phyloP scores from a whole-genome alignment of 2,797 vertebrate genomes.

The Anniella stebbinsi region DNA sequence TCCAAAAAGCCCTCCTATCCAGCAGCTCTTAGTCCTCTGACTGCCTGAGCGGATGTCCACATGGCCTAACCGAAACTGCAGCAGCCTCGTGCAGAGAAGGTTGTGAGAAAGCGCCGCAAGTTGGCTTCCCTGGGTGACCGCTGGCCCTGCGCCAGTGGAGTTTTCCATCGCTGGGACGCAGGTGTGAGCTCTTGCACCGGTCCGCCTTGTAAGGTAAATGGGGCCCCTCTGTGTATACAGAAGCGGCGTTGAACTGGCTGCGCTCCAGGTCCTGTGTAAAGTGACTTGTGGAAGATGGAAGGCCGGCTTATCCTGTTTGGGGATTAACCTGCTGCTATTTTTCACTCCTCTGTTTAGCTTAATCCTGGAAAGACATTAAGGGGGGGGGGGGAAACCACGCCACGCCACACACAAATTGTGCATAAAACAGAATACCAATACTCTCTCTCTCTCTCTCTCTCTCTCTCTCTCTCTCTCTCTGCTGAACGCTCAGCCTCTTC shows the following conservation, averaged over 20 bases:
- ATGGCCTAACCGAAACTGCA: too few species aligned
- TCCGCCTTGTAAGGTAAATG: conserved; percentile 34
- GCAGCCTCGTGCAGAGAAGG: not conserved
- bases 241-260: not conserved
- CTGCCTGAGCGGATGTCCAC: not conserved
- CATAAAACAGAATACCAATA: not conserved
- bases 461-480: not conserved
- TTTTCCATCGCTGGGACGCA: conserved; percentile 32
- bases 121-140: not conserved
- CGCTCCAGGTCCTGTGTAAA: not conserved
- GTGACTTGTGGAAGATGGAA: not conserved
- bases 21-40: too few species aligned
- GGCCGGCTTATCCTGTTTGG: conserved; percentile 9
- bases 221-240: conserved; percentile 36
- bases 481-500: not conserved
- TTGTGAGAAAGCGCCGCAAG: not conserved
- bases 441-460: not conserved
- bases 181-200: conserved; percentile 8
- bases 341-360: conserved; percentile 35
- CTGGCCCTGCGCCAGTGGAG: conserved; percentile 18
- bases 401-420: too few species aligned
- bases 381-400: not conserved
- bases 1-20: too few species aligned
- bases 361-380: accelerated
- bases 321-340: conserved; percentile 24